Conservation (phyloP, 1,140 invertebrate species). For the Trypoxylus dichotomus region DNA sequence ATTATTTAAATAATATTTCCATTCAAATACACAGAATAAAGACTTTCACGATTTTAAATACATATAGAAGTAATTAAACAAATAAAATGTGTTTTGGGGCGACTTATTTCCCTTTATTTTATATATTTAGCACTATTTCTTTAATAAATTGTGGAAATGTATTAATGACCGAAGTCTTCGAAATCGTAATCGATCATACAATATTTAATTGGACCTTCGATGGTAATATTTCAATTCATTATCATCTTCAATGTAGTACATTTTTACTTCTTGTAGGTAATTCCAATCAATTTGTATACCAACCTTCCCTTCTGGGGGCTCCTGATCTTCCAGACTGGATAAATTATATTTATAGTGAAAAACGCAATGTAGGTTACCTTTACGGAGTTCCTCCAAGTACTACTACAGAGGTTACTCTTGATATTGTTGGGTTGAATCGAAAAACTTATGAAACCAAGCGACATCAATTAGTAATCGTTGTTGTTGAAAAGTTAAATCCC, state of each 20-base stretch:
- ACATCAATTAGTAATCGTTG: constrained; percentile 64
- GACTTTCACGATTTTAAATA: too few relatives aligned
- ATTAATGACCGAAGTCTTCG: constrained; percentile 66
- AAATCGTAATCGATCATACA: constrained; percentile 63
- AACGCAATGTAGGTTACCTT: constrained; percentile 72
- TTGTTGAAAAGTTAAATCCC: constrained; percentile 66
- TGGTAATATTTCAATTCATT: constrained; percentile 48
- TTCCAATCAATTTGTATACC: constrained; percentile 66
- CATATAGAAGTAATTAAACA: too few relatives aligned
- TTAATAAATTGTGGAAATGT: constrained; percentile 50
- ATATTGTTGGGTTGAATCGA: constrained; percentile 75
- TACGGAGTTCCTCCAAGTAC: constrained; percentile 76
- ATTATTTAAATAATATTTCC: too few relatives aligned
- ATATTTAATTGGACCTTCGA: constrained; percentile 71
- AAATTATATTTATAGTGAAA: constrained; percentile 75
- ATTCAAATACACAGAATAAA: too few relatives aligned
- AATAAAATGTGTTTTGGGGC: too few relatives aligned
- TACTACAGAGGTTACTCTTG: constrained; percentile 62
- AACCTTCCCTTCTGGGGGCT: constrained; percentile 66
- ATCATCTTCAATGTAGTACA: constrained; percentile 3
- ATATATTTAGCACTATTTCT: not conserved
- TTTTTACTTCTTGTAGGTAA: constrained; percentile 50
- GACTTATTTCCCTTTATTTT: too few relatives aligned
- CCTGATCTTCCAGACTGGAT: constrained; percentile 86
- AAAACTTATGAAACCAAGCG: constrained; percentile 74